Base-by-base conservation (phyloP, 2,888 invertebrate species). In the Anagyrus pseudococci region DNA sequence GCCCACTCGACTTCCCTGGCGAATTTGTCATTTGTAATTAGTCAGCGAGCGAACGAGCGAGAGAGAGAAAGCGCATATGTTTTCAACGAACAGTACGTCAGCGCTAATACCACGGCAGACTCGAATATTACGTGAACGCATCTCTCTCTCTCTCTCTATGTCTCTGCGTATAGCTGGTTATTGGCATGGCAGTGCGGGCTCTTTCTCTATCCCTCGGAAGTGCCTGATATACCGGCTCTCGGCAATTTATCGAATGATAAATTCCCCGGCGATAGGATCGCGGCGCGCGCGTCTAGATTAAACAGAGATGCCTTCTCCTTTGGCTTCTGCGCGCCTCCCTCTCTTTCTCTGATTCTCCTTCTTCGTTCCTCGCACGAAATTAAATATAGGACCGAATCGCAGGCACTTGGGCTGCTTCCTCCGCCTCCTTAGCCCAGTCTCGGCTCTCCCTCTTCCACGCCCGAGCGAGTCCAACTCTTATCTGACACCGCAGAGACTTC, bases 171-270 rank as follows among this genome's bases (percentile, higher is more conserved):
- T n/a, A n/a, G n/a, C n/a, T n/a, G n/a, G n/a, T n/a, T n/a, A n/a
- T n/a, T n/a, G n/a, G n/a, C n/a, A 70, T 59, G 70, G 68, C 62
- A 66, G 69, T 67, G 70, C 41, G 43, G 47, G 4, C 25, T 44
- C 44, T 49, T 44, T 53, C 58, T 58, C 54, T 58, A 13, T 46
- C 52, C 53, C 46, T 60, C 29, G 72, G 71, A 73, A 73, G 73
- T 73, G 46, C 69, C 70, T 73, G 76, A 75, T 74, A 75, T 73
- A 75, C 66, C 69, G 57, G 40, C 57, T 44, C 29, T 4, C 68
- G 64, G 73, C 75, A 78, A 79, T 80, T 80, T 78, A 79, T 79
- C 77, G 77, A 79, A 79, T 79, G 80, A 79, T 80, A 79, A 78
- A 80, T 80, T 79, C 73, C 73, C 66, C 67, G 65, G 67, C 75